Base-by-base conservation (phyloP, 2,797 vertebrate species). In the Triplophysa bombifrons region DNA sequence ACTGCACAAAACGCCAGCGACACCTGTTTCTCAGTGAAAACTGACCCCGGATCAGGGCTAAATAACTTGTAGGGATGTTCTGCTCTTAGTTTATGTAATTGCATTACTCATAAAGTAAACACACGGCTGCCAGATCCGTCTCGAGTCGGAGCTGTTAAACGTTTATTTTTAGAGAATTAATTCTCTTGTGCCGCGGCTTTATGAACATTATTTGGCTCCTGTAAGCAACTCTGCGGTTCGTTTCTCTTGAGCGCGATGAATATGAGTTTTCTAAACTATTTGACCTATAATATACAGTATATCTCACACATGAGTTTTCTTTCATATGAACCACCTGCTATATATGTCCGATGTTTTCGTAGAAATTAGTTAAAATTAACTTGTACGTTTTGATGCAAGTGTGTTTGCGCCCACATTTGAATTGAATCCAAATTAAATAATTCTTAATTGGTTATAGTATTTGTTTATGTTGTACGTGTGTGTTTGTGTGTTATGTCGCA, bases 21-120 rank as follows among this genome's bases (percentile, higher is more conserved):
- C 74, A 46, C 51, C 64, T 58, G 55, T 76, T 55, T 48, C 27
- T n/a, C 22, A 58, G 53, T 3, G 48, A 25, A 77, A 60, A 69
- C 65, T 69, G 75, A 69, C 65, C 74, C 10, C 3, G 9, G 74
- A 76, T 58, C 69, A 72, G 69, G 20, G 3, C 69, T 30, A 46
- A 38, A 41, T 11, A 71, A 55, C 50, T 53, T 34, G 44, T 34
- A 66, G 34, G 60, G 65, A 38, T 14, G 22, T 61, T 44, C 19
- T 38, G 48, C 82, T 70, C 67, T 83, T 79, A 63, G 65, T 73
- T 88, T 88, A 85, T 81, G 71, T 89, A 87, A 88, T 80, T 78
- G 82, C 71, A 70, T 85, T 84, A 85, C 82, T 86, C 83, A 83
- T 56, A 72, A 83, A 83, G 71, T 72, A 82, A 85, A 81, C 76